phyloP scores from a whole-genome alignment of 2,888 invertebrate species.

The Ophion slaviceki region DNA sequence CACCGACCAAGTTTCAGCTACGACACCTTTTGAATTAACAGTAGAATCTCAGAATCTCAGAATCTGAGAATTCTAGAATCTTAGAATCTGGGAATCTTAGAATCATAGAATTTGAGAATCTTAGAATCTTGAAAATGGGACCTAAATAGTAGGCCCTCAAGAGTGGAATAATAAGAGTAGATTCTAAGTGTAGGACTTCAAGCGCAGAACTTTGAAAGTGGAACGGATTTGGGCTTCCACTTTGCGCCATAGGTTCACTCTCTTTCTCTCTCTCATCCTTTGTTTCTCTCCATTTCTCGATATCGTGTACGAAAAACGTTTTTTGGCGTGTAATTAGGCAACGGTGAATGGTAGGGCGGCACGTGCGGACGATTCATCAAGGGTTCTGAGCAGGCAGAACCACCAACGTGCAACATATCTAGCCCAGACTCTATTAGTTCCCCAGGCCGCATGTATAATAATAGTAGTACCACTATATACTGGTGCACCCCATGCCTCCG shows the following conservation, averaged over 20 bases:
- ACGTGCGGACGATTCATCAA: slow-evolving; percentile 83
- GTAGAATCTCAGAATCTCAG: not conserved
- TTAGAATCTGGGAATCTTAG: not conserved
- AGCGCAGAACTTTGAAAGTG: not conserved
- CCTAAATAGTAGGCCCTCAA: not conserved
- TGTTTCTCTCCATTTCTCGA: not conserved
- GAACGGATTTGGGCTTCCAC: not conserved
- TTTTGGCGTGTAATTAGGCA: slow-evolving; percentile 83
- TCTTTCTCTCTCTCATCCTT: not conserved
- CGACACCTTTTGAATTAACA: not conserved
- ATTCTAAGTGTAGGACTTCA: not conserved
- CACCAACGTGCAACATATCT: slow-evolving; percentile 36
- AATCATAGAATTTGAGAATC: no score
- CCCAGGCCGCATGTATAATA: slow-evolving; percentile 39
- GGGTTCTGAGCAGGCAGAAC: slow-evolving; percentile 63
- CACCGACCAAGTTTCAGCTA: not conserved
- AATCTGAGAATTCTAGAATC: no score
- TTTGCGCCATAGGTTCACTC: not conserved
- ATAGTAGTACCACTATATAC: not conserved
- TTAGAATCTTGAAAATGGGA: not conserved
- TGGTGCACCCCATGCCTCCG: slow-evolving; percentile 49
- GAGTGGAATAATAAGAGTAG: not conserved
- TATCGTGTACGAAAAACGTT: slow-evolving; percentile 66
- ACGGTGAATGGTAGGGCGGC: slow-evolving; percentile 77
- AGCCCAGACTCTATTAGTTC: slow-evolving; percentile 48